Percentiles rank a stretch among this genome's conserved stretches.
Conservation (phyloP, 2,113 vertebrate genomes). For the Cervus canadensis region DNA sequence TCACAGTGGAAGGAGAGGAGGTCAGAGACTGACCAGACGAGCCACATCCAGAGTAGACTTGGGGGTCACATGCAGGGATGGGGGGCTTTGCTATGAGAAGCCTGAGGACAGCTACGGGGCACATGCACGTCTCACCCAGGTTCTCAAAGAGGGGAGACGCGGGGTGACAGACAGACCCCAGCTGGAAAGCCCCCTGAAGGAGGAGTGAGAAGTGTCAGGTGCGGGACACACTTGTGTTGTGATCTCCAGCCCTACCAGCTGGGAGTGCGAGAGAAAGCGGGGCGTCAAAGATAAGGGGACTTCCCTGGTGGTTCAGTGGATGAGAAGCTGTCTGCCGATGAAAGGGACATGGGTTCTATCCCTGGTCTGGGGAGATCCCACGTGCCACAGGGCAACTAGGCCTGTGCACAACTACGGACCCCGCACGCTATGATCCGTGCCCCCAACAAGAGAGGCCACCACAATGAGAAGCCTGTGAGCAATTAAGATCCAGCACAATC, state of each 20-base stretch:
- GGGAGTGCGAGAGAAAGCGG: background rate
- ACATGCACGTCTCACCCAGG: accelerated
- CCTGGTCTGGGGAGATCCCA: background rate
- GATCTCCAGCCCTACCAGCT: background rate
- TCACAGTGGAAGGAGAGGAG: background rate
- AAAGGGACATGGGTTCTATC: background rate
- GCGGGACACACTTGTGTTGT: too few species aligned
- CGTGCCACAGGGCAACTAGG: background rate
- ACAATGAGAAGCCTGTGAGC: background rate
- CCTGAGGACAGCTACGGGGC: background rate
- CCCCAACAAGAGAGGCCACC: background rate
- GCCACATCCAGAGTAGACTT: background rate
- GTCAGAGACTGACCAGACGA: background rate
- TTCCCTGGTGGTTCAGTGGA: background rate
- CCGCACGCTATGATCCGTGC: accelerated
- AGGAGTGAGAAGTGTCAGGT: accelerated
- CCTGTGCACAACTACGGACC: background rate
- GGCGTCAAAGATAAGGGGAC: background rate
- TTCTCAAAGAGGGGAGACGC: accelerated
- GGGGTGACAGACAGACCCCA: accelerated
- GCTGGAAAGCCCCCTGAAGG: accelerated
- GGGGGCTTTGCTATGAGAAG: background rate
- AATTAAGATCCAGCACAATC: background rate
- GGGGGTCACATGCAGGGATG: background rate
- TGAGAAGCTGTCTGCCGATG: background rate